Base-by-base conservation (phyloP, 1,140 invertebrate species). In the Anoplolepis gracilipes region DNA sequence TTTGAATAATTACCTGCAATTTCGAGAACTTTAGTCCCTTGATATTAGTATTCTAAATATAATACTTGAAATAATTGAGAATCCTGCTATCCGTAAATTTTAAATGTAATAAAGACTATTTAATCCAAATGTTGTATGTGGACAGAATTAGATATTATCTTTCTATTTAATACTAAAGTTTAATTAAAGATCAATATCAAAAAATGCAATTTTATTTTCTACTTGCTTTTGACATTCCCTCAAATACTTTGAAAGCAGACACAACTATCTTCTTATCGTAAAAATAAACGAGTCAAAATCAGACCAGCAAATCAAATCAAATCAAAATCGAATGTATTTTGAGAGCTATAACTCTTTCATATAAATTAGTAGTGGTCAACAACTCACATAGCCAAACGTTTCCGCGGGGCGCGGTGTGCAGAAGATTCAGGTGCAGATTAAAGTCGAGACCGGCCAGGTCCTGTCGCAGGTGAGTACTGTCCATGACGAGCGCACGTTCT, bases 351-450 rank as follows among this genome's bases (percentile, higher is more conserved):
- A 64, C 6, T 22, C 16, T 33, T 39, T n/a, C 25, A 1, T 8
- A n/a, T 25, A 33, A 53, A n/a, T 53, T 13, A 70, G 36, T 2
- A n/a, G 11, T 33, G 61, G 1, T 36, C 25, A 36, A 46, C 16
- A 57, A 96, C 96, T 96, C 92, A 96, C 96, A 96, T 94, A 96
- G 95, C 96, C 96, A 96, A 76, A 96, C 95, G 94, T 96, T 96
- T 89, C 96, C 96, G 87, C 95, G 94, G 19, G 96, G 96, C 46
- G 95, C 95, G n/a, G 94, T 94, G 91, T 96, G 96, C 53, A 96
- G 94, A 8, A 93, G 92, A 85, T 94, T 94, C 28, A 96, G 93
- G 84, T 96, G 95, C 78, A 96, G 94, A 90, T 95, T 96, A 92
- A 96, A 96, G 90, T 96, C 95, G 25, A 96, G 94, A 25, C 95